These are phyloP conservation scores for Paraplagusia blochii DNA, from an alignment of 2,113 vertebrate genomes.

Conservation along the genomic window DNA sequence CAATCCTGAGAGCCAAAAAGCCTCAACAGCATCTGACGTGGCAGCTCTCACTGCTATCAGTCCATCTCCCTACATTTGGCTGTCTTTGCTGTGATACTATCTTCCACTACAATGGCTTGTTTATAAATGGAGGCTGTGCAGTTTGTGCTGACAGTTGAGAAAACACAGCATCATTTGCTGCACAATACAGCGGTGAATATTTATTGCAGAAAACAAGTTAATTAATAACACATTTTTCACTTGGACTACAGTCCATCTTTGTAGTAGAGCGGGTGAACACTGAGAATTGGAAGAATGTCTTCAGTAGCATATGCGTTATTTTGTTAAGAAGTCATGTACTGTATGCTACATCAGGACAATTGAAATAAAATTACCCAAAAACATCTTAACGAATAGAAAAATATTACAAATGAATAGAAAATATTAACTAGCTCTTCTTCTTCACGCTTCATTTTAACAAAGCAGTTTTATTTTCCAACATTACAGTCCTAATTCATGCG, in stretches of 20 bases:
- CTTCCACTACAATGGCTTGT: slow-evolving; percentile 64
- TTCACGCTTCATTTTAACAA: not conserved
- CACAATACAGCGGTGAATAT: slow-evolving; percentile 21
- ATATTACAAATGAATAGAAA: not conserved
- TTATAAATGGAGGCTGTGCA: slow-evolving; percentile 61
- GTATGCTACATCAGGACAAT: no score
- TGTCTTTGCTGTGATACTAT: slow-evolving; percentile 64
- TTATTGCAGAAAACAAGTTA: slow-evolving; percentile 1
- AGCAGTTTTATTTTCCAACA: no score
- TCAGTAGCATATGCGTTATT: no score
- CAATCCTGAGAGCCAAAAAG: slow-evolving; percentile 69
- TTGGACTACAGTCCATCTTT: not conserved
- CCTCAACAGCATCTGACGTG: slow-evolving; percentile 73
- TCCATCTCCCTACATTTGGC: slow-evolving; percentile 67
- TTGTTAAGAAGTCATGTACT: no score
- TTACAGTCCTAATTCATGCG: no score
- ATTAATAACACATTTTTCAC: not conserved
- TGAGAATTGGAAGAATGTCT: no score
- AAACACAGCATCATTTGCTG: slow-evolving; percentile 27
- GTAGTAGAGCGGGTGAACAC: no score
- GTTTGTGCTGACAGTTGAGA: slow-evolving; percentile 43
- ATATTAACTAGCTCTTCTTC: not conserved
- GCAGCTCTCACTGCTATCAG: slow-evolving; percentile 64
- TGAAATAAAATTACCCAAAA: no score
- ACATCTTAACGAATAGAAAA: not conserved